Evolutionary conservation across 2,797 vertebrate genomes (phyloP).

Genomic region (Spinus pinus): DNA sequence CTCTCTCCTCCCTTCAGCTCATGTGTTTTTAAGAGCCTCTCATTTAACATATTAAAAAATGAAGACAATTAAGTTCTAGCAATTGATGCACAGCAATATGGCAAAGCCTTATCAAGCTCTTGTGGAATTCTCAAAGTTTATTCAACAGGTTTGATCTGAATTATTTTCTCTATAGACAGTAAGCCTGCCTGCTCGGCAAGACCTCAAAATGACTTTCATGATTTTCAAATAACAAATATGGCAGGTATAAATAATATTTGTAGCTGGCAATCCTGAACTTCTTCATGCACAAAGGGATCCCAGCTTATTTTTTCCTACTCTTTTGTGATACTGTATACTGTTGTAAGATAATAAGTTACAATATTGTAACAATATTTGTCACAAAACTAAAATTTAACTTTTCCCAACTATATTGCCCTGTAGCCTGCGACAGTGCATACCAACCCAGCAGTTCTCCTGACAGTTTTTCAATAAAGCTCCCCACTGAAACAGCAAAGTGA

Average conservation of each 20-base stretch:
- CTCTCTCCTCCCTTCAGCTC: background rate
- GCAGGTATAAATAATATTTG: background rate
- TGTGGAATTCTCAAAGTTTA: background rate
- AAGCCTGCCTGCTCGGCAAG: background rate
- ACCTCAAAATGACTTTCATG: background rate
- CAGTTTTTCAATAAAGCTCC: background rate
- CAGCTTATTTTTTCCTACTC: background rate
- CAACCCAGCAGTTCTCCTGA: background rate
- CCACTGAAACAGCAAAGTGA: background rate
- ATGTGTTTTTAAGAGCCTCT: background rate
- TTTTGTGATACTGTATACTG: background rate
- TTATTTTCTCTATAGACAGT: background rate
- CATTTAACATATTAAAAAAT: background rate
- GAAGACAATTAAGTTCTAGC: background rate
- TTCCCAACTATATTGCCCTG: fast-evolving
- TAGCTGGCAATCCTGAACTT: background rate
- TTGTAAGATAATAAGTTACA: background rate
- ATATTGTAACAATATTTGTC: background rate
- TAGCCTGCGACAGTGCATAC: fast-evolving
- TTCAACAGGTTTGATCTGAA: background rate
- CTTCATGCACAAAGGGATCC: background rate
- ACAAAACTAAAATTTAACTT: background rate
- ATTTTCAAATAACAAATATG: background rate
- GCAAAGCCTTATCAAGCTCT: background rate
- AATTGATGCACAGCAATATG: background rate